These are phyloP conservation scores for Cacatua alba DNA, from an alignment of 2,113 vertebrate species.

Conservation along the genomic window DNA sequence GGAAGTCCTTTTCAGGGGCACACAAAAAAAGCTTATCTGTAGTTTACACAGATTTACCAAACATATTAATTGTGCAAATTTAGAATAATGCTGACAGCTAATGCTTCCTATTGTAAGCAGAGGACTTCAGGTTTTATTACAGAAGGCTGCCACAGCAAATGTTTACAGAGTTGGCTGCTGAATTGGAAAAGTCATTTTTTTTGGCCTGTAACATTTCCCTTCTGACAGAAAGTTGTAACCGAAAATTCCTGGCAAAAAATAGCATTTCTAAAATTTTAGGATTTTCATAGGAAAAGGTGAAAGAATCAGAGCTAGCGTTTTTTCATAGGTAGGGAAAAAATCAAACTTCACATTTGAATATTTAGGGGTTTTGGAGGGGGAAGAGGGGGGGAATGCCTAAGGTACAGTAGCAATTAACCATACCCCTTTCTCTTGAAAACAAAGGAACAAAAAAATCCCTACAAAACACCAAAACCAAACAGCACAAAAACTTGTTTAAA, in stretches of 20 bases:
- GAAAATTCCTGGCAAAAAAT: not conserved
- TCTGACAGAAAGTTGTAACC: not conserved
- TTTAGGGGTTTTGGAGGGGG: not conserved
- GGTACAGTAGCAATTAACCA: not conserved
- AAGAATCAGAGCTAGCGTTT: not conserved
- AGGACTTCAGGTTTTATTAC: not conserved
- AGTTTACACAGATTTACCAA: slow-evolving; percentile 50
- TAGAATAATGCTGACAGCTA: not conserved
- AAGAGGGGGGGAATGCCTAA: not conserved
- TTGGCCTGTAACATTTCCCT: not conserved
- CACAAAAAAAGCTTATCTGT: slow-evolving; percentile 31
- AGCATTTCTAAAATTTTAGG: not conserved
- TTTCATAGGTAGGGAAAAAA: not conserved
- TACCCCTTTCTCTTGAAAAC: not conserved
- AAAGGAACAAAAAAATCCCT: not conserved
- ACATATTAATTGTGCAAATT: slow-evolving; percentile 43
- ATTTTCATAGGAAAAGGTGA: not conserved
- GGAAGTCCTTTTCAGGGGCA: not conserved
- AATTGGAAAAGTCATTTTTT: not conserved
- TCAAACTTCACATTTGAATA: not conserved
- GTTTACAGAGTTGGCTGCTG: not conserved
- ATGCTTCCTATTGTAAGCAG: not conserved
- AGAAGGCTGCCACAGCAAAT: not conserved
- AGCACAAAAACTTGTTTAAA: not conserved
- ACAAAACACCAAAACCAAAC: not conserved